Evolutionary conservation across 2,113 vertebrate genomes (phyloP), one percentile per base, ranked within the genome.

Genomic region (Gymnobelideus leadbeateri): DNA sequence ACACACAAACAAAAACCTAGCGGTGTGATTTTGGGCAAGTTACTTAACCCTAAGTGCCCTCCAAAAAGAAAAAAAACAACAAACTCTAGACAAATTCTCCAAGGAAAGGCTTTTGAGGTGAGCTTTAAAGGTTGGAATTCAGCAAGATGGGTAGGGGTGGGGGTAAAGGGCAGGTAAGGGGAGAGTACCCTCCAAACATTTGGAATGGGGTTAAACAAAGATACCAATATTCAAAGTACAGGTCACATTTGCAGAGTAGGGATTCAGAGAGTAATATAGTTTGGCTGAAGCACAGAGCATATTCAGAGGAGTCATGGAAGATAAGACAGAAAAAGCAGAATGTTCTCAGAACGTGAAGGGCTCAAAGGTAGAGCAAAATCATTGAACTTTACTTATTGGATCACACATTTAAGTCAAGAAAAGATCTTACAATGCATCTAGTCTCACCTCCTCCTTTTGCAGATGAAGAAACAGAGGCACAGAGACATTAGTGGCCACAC

Each of bases 291-390:
- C 23, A 51, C 9, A 68, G 28, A 57, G 8, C 19, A 23, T 37
- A 68, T 91, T 46, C 10, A 14, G 31, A 51, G 0, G 0, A 68
- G 31, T 46, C n/a, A 16, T 50, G 50, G 37, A 53, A 47, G 46
- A 96, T 92, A 89, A 95, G 3, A 61, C 3, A 24, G 93, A 49
- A 61, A 77, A 89, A 37, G 0, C 23, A 53, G 91, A 61, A 43
- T 43, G 68, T 84, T 43, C 19, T 54, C n/a, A 26, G 94, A 93
- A 24, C 28, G 51, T 24, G 47, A 24, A 92, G 19, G 3, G 43
- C 89, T 53, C 93, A 89, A 96, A 96, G 91, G 52, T 89, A n/a
- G 43, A 43, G n/a, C 37, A 84, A 84, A 84, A 43, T 43, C 8
- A 21, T 43, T 43, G 68, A 23, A 84, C 19, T 84, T 43, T 84